Evolutionary conservation across 2,888 invertebrate species (phyloP), one percentile per base, ranked within the genome.

Genomic region (Antheraea yamamai): DNA sequence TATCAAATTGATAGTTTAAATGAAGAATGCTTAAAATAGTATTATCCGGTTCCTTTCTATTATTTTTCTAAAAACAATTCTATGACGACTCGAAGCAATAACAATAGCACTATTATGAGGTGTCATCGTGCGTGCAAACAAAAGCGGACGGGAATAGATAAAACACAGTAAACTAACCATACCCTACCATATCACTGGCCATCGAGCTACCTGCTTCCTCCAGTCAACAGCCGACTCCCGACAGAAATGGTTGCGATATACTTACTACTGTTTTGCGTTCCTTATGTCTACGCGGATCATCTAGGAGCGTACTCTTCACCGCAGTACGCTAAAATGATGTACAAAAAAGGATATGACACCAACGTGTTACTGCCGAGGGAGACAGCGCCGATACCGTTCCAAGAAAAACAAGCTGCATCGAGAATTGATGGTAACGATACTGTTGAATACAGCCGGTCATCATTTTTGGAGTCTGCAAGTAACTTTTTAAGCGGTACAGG

Each of bases 41-140:
- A 66, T 30, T 14, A 12, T 16, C 6, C 26, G 16, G 4, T 30
- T 30, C 26, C 4, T 66, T 26, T 66, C 26, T 30, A 66, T 30
- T 16, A 8, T 61, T 78, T 83, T 79, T 74, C 74, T 76, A 78
- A 82, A 78, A 80, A 80, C 73, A 75, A 61, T 72, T 78, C 81
- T 83, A 80, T 81, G 81, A 85, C 88, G 87, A 90, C 87, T 87
- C 89, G 85, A 81, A 81, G 84, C 84, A 85, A 87, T 86, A 92
- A 94, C 93, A 94, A 94, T 93, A 85, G 88, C 82, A 73, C 91
- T 88, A 94, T 94, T 94, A 94, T 85, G 85, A 86, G 89, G 92
- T 92, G 93, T 92, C 95, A 92, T 89, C 92, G 93, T 89, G 94
- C 95, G 94, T 94, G 91, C 88, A 91, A 92, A 94, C 94, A 95